Percentiles rank a stretch among this genome's conserved stretches.
These are phyloP conservation scores for Physeter macrocephalus DNA, from an alignment of 2,113 vertebrate species.

Conservation along the genomic window DNA sequence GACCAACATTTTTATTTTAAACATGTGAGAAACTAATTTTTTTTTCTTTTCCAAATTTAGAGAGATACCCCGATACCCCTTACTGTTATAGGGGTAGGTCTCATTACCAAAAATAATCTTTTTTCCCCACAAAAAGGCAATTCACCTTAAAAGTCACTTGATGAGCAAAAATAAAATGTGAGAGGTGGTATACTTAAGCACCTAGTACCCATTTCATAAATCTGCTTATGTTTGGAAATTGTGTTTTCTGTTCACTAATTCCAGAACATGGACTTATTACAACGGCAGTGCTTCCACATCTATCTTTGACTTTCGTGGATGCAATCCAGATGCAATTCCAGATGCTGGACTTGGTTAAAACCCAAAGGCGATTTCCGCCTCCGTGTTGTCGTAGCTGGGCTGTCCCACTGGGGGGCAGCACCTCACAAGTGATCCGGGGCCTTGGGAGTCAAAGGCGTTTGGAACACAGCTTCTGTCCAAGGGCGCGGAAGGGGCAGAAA, in stretches of 20 bases:
- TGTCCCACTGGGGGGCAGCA: slow-evolving; percentile 52
- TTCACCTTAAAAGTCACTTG: neutral
- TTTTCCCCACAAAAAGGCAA: neutral
- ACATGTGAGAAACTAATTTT: neutral
- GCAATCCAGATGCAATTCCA: neutral
- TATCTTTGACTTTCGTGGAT: neutral
- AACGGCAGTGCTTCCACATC: neutral
- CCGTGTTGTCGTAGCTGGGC: rapidly evolving
- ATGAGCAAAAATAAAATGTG: neutral
- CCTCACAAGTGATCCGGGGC: neutral
- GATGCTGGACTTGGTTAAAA: neutral
- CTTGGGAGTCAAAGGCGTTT: neutral
- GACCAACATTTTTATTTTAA: neutral
- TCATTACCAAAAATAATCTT: neutral
- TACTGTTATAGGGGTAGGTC: neutral
- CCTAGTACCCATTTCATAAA: neutral
- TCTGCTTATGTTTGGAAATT: neutral
- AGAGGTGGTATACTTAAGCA: neutral
- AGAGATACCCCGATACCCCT: neutral
- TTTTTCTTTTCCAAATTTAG: neutral
- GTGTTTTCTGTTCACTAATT: neutral
- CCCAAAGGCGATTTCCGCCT: neutral
- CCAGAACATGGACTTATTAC: neutral
- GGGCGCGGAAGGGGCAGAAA: neutral
- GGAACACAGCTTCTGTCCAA: neutral